Evolutionary conservation across 2,113 vertebrate genomes (phyloP), one percentile per base, ranked within the genome.

Genomic region (Talpa occidentalis): DNA sequence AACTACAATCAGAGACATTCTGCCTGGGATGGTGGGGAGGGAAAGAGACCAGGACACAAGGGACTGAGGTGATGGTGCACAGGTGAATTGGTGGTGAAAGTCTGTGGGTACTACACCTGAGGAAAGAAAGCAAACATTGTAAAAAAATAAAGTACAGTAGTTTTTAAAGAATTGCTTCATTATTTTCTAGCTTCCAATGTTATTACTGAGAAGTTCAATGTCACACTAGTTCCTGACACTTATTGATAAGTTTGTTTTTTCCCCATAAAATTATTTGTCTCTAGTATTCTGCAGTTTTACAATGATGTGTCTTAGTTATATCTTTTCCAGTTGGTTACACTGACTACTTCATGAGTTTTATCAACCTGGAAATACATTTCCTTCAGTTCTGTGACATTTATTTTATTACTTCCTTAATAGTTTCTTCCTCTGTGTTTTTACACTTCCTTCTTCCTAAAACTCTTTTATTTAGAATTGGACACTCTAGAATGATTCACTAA

Each of bases 181-280:
- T 49, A 86, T 80, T 88, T 93, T 64, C 44, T 32, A 16, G 16
- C 14, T 92, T 79, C 66, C 10, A 44, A 0, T 74, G 26, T 56
- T 70, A 30, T 56, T 73, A 30, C 54, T 84, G 49, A 85, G 30
- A 89, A 83, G 3, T 83, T 28, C 32, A 77, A 3, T 64, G 28
- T n/a, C 66, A 72, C 80, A 81, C 52, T 90, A 26, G 47, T 78
- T 89, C n/a, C 60, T 76, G n/a, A 81, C 35, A 59, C 67, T 92
- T 73, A 35, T 35, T 77, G 77, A 87, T 19, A 64, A 6, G 2
- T 47, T 52, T n/a, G n/a, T 10, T 85, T 82, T 64, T 64, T 80
- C n/a, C 26, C 14, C n/a, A 60, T 59, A 14, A 28, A 37, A 67
- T 28, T 42, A 37, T 80, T 81, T 74, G 19, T 73, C 35, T 59